These are phyloP conservation scores for Bursaphelenchus okinawaensis DNA, from an alignment of 2,888 invertebrate species.

Conservation along the genomic window DNA sequence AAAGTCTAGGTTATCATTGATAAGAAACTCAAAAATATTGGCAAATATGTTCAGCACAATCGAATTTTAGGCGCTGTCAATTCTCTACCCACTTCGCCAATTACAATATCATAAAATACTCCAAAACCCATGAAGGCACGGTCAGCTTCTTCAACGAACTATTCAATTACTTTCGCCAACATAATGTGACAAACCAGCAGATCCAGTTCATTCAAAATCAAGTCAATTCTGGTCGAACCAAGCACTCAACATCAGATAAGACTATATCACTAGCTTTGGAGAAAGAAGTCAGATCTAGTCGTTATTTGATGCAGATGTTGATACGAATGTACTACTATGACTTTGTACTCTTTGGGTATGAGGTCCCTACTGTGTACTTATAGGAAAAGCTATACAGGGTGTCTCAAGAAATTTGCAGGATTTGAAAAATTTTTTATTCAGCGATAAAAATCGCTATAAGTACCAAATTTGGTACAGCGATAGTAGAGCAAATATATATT, in stretches of 20 bases:
- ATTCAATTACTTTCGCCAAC: constrained; percentile 2
- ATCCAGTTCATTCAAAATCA: constrained; percentile 15
- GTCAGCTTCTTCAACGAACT: constrained; percentile 11
- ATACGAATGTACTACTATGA: constrained; percentile 28
- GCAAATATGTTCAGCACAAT: neutral
- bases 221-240: constrained; percentile 9
- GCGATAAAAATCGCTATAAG: too few species aligned
- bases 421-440: too few species aligned
- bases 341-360: constrained; percentile 27
- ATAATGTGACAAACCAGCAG: constrained; percentile 1
- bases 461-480: too few species aligned
- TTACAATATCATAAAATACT: constrained; percentile 15
- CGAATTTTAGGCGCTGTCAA: constrained; percentile 19
- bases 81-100: constrained; percentile 12
- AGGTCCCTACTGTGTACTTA: too few species aligned
- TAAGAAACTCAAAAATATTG: too few species aligned
- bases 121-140: neutral
- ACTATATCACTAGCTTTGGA: constrained; percentile 9
- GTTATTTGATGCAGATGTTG: constrained; percentile 15
- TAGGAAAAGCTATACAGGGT: too few species aligned
- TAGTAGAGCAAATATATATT: too few species aligned
- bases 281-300: constrained; percentile 7
- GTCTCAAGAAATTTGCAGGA: too few species aligned
- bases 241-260: constrained; percentile 16
- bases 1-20: too few species aligned